Conservation (phyloP, 1,140 invertebrate species). For the Aphelenchoides besseyi region DNA sequence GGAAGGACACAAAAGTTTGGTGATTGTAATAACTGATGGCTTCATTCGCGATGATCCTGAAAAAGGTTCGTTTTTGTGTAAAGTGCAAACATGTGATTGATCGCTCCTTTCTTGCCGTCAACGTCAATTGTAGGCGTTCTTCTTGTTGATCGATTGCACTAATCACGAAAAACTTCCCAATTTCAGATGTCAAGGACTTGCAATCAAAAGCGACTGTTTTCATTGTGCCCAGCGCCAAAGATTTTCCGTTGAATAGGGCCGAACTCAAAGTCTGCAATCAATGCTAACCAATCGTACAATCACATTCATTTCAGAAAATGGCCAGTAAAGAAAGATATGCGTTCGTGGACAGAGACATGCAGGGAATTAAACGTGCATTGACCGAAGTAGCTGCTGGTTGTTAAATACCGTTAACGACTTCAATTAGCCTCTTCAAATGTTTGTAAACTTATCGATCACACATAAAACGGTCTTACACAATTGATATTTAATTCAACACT, state of each 20-base stretch:
- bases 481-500: too few species aligned
- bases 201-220: not conserved
- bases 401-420: too few species aligned
- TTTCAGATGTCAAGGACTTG: not conserved
- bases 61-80: not conserved
- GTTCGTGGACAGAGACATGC: not conserved
- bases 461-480: too few species aligned
- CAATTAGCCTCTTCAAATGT: too few species aligned
- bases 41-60: constrained; percentile 3
- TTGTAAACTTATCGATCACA: too few species aligned
- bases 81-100: constrained; percentile 1
- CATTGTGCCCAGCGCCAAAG: constrained; percentile 2
- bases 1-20: not conserved
- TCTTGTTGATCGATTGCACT: too few species aligned
- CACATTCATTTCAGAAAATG: not conserved
- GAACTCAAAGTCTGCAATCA: constrained; percentile 1
- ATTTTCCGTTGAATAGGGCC: constrained; percentile 2
- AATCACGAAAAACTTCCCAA: not conserved
- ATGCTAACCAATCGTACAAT: not conserved
- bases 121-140: too few species aligned
- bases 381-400: not conserved
- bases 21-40: not conserved
- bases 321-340: not conserved
- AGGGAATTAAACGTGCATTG: not conserved
- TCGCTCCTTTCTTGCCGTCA: not conserved